Evolutionary conservation across 2,888 invertebrate genomes (phyloP).

Genomic region (Zootermopsis nevadensis): DNA sequence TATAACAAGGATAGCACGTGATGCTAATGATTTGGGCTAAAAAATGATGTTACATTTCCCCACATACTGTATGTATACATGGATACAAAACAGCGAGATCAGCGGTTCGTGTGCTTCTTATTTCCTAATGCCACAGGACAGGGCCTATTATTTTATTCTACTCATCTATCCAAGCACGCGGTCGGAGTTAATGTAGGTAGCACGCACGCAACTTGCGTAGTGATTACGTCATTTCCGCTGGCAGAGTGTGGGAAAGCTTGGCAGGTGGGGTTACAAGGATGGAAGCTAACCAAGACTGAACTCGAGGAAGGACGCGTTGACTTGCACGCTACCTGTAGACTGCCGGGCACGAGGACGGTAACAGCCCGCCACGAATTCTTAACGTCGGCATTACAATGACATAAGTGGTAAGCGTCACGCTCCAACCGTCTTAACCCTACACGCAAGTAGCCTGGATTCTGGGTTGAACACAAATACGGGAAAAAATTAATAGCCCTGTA

Average conservation of each 20-base stretch:
- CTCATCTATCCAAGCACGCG: conserved; percentile 25
- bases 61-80: not conserved
- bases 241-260: conserved; percentile 35
- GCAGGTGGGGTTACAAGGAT: conserved; percentile 2
- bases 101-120: not conserved
- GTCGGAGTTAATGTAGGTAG: conserved; percentile 5
- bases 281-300: not conserved
- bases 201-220: not conserved
- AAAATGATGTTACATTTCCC: not conserved
- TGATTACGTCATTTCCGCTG: conserved; percentile 31
- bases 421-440: too few species aligned
- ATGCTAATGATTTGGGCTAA: not conserved
- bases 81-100: not conserved
- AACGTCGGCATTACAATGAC: too few species aligned
- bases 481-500: too few species aligned
- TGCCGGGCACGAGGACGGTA: too few species aligned
- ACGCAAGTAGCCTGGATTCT: too few species aligned
- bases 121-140: not conserved
- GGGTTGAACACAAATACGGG: too few species aligned
- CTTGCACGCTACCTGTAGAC: not conserved
- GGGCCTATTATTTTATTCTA: conserved; percentile 6
- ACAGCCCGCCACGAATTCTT: too few species aligned
- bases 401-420: too few species aligned
- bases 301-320: not conserved
- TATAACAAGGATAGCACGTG: not conserved